Evolutionary conservation across 2,113 vertebrate genomes (phyloP), one percentile per base, ranked within the genome.

Genomic region (Protobothrops flavoviridis): DNA sequence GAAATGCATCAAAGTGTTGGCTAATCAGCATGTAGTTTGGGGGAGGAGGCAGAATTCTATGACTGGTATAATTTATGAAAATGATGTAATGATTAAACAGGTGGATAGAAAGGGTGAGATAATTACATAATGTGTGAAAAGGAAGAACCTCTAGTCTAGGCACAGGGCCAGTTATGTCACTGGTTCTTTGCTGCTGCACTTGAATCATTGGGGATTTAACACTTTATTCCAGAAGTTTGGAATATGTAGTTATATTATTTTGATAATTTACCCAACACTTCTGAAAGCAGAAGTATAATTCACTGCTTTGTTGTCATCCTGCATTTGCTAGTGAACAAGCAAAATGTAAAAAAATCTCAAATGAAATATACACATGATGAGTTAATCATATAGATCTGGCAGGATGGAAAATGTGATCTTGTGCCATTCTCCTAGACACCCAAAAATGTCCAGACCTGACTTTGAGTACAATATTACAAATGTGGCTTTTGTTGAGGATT

Each of bases 81-180:
- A 87, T 91, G 90, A 91, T 92, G 90, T 69, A 90, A 90, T 92
- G 88, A 90, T 87, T 87, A 56, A 87, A 56, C 88, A 90, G 88
- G 91, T 94, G 89, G 93, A 21, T 87, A 90, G 26, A 24, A 92
- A 87, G 50, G 69, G 56, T 53, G 85, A 94, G 26, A 87, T 92
- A 92, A 92, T 87, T 90, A 87, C 88, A 94, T 89, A 64, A 92
- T 57, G 74, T 87, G 91, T 92, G 88, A 90, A 94, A 90, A 92
- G 50, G 81, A 94, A 85, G 23, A 64, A 5, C 55, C 81, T 86
- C 90, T 87, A 45, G 87, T 86, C 90, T 87, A 45, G 87, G 90
- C 56, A 89, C 48, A 15, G 29, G 88, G 81, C 81, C 88, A 90
- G 57, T 13, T 90, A 61, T 94, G 39, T 87, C 39, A 69, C 45